Evolutionary conservation across 2,797 vertebrate genomes (phyloP).

Genomic region (Somateria mollissima): DNA sequence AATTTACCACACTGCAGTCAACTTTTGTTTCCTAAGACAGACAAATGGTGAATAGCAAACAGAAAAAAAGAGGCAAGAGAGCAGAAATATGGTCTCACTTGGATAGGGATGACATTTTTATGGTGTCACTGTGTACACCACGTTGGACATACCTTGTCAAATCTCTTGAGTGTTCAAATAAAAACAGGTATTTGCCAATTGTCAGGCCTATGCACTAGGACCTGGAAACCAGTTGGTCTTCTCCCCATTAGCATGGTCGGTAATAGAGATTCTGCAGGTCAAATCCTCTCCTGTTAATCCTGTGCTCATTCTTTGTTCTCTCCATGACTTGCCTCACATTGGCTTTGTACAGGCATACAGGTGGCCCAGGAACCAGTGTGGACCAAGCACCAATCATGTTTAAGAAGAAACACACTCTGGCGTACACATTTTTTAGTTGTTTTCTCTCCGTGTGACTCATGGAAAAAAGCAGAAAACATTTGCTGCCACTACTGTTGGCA

Average conservation of each 20-base stretch:
- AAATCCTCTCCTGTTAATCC: background rate
- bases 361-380: background rate
- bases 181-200: background rate
- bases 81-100: background rate
- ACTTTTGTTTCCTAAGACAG: background rate
- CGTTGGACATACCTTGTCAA: rapidly evolving
- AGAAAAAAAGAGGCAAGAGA: background rate
- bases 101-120: background rate
- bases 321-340: background rate
- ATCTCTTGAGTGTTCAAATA: background rate
- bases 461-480: slow-evolving; percentile 19
- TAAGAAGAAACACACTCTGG: background rate
- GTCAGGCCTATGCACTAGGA: background rate
- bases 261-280: background rate
- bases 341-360: background rate
- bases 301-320: background rate
- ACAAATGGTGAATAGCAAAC: background rate
- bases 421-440: background rate
- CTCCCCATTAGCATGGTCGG: background rate
- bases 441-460: background rate
- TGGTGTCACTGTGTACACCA: background rate
- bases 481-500: background rate
- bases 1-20: background rate
- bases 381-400: background rate
- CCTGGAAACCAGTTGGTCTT: background rate